phyloP scores from a whole-genome alignment of 2,113 vertebrate species.

The Malurus melanocephalus region DNA sequence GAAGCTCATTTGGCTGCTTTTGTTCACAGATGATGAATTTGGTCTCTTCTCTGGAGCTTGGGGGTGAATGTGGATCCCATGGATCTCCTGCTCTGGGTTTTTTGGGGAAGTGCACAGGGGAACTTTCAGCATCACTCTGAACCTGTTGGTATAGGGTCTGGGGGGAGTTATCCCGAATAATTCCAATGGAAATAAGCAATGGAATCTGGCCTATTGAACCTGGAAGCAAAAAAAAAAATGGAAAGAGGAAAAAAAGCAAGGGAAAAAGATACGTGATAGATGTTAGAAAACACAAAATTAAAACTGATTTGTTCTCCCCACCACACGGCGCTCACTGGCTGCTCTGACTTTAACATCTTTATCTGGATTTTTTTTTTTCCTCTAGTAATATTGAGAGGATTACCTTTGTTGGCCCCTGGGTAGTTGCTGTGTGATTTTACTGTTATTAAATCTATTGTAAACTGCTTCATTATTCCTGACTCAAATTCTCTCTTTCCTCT shows the following conservation, averaged over 20 bases:
- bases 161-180: background rate
- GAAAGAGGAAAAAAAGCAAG: accelerated
- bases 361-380: constrained; percentile 69
- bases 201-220: background rate
- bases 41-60: background rate
- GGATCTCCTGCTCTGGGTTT: background rate
- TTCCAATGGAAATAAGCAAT: background rate
- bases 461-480: constrained; percentile 89
- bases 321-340: constrained; percentile 21
- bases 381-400: constrained; percentile 98
- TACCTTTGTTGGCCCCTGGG: constrained; percentile 90
- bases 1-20: background rate
- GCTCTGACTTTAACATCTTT: constrained; percentile 68
- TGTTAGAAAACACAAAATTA: constrained; percentile 62
- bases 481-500: constrained; percentile 69
- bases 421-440: constrained; percentile 97
- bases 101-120: background rate
- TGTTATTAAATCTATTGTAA: constrained; percentile 98
- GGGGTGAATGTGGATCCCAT: background rate
- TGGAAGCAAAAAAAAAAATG: no score
- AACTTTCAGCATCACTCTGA: background rate
- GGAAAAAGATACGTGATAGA: background rate
- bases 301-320: constrained; percentile 37
- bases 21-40: background rate
- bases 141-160: background rate